Evolutionary conservation across 2,797 vertebrate genomes (phyloP).

Genomic region (Phyllotis vaccarum): DNA sequence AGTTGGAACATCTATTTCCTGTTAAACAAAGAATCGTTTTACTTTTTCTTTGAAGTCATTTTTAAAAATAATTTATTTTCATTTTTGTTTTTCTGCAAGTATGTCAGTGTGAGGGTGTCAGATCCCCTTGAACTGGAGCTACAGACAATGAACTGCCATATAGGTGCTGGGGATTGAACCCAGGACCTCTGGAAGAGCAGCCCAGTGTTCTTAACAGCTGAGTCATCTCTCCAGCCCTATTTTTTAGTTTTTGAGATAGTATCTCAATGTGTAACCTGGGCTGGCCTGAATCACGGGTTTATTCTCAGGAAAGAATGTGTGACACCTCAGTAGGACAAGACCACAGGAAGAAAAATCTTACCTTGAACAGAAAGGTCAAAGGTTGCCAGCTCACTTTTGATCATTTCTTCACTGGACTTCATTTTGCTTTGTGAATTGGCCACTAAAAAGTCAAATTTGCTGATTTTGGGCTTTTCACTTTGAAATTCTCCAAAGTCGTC

Average conservation of each 20-base stretch:
- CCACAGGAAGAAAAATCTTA: conserved; percentile 81
- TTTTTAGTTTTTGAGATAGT: neutral
- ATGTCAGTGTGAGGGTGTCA: too few relatives aligned
- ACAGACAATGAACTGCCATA: too few relatives aligned
- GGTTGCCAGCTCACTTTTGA: conserved; percentile 97
- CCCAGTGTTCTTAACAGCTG: too few relatives aligned
- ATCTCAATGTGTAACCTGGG: neutral
- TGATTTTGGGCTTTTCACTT: conserved; percentile 97
- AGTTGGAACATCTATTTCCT: conserved; percentile 41
- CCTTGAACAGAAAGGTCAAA: conserved; percentile 99
- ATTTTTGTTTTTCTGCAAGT: too few relatives aligned
- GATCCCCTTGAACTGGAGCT: too few relatives aligned
- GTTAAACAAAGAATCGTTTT: neutral
- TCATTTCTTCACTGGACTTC: conserved; percentile 99
- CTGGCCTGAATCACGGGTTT: neutral
- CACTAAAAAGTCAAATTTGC: conserved; percentile 98
- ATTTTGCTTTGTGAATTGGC: conserved; percentile 96
- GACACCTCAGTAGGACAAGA: neutral
- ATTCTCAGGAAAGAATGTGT: conserved; percentile 25
- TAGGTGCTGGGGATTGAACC: too few relatives aligned
- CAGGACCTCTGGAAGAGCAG: too few relatives aligned
- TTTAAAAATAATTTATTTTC: neutral
- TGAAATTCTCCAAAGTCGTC: conserved; percentile 97
- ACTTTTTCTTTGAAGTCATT: neutral
- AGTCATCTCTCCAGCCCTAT: neutral